Percentiles rank a stretch among this genome's conserved stretches.
phyloP scores from a whole-genome alignment of 1,140 invertebrate genomes.

The Asbolus verrucosus region DNA sequence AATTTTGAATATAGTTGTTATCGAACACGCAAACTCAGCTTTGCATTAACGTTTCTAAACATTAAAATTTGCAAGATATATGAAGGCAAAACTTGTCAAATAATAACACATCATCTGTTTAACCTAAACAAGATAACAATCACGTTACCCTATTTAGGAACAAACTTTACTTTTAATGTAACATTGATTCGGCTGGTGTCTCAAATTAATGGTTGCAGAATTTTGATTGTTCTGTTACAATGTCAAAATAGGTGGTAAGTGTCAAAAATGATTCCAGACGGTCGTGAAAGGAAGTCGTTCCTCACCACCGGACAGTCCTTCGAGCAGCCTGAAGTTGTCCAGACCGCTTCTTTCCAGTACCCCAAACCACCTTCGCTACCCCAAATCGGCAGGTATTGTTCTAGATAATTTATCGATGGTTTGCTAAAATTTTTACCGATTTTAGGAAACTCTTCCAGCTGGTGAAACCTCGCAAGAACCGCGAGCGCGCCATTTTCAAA shows the following conservation, averaged over 20 bases:
- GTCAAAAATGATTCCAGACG: not conserved
- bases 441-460: constrained; percentile 9
- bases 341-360: constrained; percentile 23
- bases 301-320: constrained; percentile 1
- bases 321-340: not conserved
- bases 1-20: too few relatives aligned
- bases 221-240: too few relatives aligned
- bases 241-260: not conserved
- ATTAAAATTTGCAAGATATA: not conserved
- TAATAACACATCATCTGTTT: constrained; percentile 11
- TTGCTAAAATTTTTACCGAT: too few relatives aligned
- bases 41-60: not conserved
- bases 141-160: constrained; percentile 34
- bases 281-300: constrained; percentile 5
- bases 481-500: constrained; percentile 89
- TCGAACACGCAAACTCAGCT: not conserved
- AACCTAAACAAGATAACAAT: constrained; percentile 44
- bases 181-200: not conserved
- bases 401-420: too few relatives aligned
- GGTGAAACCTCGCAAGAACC: constrained; percentile 50
- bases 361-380: constrained; percentile 55
- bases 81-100: not conserved
- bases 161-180: constrained; percentile 7
- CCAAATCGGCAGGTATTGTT: constrained; percentile 70
- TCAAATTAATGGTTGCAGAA: not conserved